Evolutionary conservation across 2,113 vertebrate species (phyloP), one percentile per base, ranked within the genome.

Genomic region (Sinocyclocheilus grahami): DNA sequence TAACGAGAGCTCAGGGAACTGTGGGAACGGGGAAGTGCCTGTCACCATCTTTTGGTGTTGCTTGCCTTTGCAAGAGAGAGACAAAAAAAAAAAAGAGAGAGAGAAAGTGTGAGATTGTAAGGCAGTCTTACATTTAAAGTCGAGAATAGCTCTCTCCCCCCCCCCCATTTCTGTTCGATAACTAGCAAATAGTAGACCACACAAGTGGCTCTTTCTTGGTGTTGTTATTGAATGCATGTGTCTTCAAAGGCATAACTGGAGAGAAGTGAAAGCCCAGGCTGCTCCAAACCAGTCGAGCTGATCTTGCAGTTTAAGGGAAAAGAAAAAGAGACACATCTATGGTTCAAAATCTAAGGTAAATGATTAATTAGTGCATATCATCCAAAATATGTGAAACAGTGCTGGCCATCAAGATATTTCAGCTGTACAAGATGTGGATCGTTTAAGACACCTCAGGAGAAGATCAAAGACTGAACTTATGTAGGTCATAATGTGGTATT

Each of bases 1-100:
- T 90, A 90, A 90, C 84, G 81, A 90, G 89, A 86, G 84, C 89
- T 87, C 87, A 71, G 83, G 89, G 89, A 88, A 87, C 76, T 27
- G 4, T 53, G 46, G 74, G 80, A 78, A 72, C 85, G 46, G 86
- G 87, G 67, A 88, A 90, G 89, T 86, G 83, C 83, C 87, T 90
- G 89, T 90, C 89, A 82, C 88, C 81, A 76, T 77, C 88, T 86
- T 85, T 87, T 85, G 86, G 86, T 87, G 78, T 67, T 65, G 53
- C 78, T 39, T 74, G 80, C 71, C 37, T 84, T 72, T 82, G 46
- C 72, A 48, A 74, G 37, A 62, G 37, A 72, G 74, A 78, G 48
- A 72, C 37, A 81, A 74, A 76, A 14, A 30, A 30, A 30, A 72
- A 27, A 81, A 74, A 76, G 4, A 63, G 24, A 20, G 55, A 53